Percentiles rank a stretch among this genome's conserved stretches.
Evolutionary conservation across 2,113 vertebrate genomes (phyloP).

Genomic region (Mixornis gularis): DNA sequence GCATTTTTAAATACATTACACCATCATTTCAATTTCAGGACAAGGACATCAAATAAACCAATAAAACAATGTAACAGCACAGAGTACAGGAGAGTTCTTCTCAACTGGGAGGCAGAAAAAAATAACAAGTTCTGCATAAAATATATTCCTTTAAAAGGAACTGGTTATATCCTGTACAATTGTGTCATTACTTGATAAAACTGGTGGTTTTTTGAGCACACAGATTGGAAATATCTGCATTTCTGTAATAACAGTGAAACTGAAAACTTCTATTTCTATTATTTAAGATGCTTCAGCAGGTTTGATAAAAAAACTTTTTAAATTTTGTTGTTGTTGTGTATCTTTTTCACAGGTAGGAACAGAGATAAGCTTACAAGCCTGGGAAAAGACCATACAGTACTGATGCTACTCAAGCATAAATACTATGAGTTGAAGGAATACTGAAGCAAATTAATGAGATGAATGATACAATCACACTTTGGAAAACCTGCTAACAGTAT

Average conservation of each 20-base stretch:
- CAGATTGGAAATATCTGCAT: not conserved
- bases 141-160: not conserved
- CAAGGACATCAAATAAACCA: not conserved
- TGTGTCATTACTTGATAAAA: not conserved
- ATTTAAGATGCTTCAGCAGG: not conserved
- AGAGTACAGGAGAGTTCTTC: not conserved
- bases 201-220: fast-evolving
- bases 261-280: not conserved
- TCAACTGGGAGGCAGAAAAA: not conserved
- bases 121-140: not conserved
- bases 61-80: not conserved
- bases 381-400: not conserved
- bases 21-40: not conserved
- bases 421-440: not conserved
- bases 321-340: not conserved
- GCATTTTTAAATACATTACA: not conserved
- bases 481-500: not conserved
- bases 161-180: not conserved
- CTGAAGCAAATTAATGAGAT: not conserved
- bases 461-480: not conserved
- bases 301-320: not conserved
- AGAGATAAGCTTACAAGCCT: not conserved
- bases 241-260: not conserved
- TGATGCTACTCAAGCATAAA: not conserved
- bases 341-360: not conserved